Evolutionary conservation across 2,888 invertebrate genomes (phyloP).

Genomic region (Meiosimyza platycephala): DNA sequence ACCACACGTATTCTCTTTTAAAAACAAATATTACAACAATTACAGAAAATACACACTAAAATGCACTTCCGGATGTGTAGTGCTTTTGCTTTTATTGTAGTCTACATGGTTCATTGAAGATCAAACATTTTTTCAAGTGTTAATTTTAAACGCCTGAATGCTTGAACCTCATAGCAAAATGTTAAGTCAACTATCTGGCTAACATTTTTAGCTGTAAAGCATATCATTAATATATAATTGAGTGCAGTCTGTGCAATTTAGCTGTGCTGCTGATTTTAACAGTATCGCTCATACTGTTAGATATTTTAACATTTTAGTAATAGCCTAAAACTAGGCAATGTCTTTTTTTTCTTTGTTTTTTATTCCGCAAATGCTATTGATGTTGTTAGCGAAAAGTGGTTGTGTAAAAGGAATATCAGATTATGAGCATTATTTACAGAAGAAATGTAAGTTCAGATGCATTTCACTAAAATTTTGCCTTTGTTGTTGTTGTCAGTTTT

Average conservation of each 20-base stretch:
- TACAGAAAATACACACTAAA: slow-evolving; percentile 1
- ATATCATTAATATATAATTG: neutral
- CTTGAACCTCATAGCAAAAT: neutral
- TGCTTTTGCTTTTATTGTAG: no score
- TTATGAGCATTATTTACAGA: no score
- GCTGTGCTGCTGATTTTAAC: neutral
- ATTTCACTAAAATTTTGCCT: no score
- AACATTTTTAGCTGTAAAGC: neutral
- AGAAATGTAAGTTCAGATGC: no score
- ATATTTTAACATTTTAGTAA: neutral
- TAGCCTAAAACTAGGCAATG: slow-evolving; percentile 35
- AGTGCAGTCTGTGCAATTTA: neutral
- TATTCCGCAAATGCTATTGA: no score
- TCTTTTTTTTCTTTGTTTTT: neutral
- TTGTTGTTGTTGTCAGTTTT: no score
- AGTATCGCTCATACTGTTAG: neutral
- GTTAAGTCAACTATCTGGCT: neutral
- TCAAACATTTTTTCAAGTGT: neutral
- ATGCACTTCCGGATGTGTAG: slow-evolving; percentile 12
- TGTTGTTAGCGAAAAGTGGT: no score
- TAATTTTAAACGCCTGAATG: neutral
- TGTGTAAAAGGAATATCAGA: no score
- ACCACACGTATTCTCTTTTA: neutral
- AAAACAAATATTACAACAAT: neutral
- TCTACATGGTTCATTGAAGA: no score